Conservation (phyloP, 2,888 invertebrate genomes). For the Cataglyphis rosenhaueri region DNA sequence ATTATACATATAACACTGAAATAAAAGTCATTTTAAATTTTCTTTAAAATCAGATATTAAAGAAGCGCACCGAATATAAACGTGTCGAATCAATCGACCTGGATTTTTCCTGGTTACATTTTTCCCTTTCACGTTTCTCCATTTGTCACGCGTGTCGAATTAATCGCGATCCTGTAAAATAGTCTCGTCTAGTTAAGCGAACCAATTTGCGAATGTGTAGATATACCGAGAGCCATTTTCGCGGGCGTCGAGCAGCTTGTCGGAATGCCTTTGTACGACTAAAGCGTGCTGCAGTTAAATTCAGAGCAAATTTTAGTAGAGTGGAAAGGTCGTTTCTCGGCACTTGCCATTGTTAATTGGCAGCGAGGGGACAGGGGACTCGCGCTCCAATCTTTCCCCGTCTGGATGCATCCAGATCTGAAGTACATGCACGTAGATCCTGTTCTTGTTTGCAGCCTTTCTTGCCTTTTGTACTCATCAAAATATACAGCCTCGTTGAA, state of each 20-base stretch:
- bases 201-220: constrained; percentile 43
- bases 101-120: constrained; percentile 9
- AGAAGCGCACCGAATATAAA: constrained; percentile 3
- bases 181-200: constrained; percentile 40
- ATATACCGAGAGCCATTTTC: constrained; percentile 27
- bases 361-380: constrained; percentile 33
- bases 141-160: not conserved
- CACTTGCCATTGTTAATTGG: constrained; percentile 74
- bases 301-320: constrained; percentile 71
- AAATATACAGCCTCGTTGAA: constrained; percentile 9
- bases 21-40: not conserved
- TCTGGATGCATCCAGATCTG: not conserved
- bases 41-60: not conserved
- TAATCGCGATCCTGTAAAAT: not conserved
- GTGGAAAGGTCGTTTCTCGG: constrained; percentile 56
- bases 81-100: not conserved
- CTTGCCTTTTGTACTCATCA: not conserved
- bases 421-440: constrained; percentile 11
- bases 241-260: constrained; percentile 37
- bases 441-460: constrained; percentile 1
- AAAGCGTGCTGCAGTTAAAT: constrained; percentile 72
- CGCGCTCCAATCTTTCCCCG: constrained; percentile 33
- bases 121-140: not conserved
- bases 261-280: constrained; percentile 52
- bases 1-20: not conserved